phyloP scores from a whole-genome alignment of 2,888 invertebrate species.

The Ligdia adustata region DNA sequence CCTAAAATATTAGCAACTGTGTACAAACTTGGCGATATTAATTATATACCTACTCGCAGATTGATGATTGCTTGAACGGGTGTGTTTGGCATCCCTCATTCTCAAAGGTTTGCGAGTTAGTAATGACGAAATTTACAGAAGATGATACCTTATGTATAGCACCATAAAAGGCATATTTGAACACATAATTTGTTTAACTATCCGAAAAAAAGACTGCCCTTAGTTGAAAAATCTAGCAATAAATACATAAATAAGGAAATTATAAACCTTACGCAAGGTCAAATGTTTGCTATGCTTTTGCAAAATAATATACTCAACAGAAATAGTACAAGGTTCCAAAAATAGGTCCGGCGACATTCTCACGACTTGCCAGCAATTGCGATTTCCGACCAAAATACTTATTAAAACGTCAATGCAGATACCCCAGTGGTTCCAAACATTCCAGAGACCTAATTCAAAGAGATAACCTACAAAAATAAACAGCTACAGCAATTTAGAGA shows the following conservation, averaged over 20 bases:
- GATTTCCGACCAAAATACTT: constrained; percentile 34
- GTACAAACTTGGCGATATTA: constrained; percentile 40
- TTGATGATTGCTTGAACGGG: constrained; percentile 11
- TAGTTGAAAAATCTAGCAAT: too few species aligned
- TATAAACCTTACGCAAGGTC: too few species aligned
- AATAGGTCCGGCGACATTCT: constrained; percentile 40
- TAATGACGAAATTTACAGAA: too few species aligned
- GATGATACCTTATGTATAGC: too few species aligned
- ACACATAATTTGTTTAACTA: too few species aligned
- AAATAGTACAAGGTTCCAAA: constrained; percentile 39
- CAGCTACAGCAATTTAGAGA: constrained; percentile 18
- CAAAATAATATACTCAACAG: constrained; percentile 33
- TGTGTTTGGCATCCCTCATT: constrained; percentile 13
- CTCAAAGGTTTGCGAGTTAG: constrained; percentile 7
- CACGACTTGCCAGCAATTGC: constrained; percentile 26
- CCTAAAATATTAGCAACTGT: constrained; percentile 16
- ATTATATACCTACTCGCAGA: constrained; percentile 31
- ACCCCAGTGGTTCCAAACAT: constrained; percentile 22
- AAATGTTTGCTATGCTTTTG: too few species aligned
- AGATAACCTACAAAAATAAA: constrained; percentile 26
- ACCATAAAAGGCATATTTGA: too few species aligned
- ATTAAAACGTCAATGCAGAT: constrained; percentile 23
- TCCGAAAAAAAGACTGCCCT: too few species aligned
- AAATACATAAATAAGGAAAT: too few species aligned
- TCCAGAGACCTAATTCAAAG: constrained; percentile 30